Base-by-base conservation (phyloP, 2,888 invertebrate genomes). In the Merodon equestris region DNA sequence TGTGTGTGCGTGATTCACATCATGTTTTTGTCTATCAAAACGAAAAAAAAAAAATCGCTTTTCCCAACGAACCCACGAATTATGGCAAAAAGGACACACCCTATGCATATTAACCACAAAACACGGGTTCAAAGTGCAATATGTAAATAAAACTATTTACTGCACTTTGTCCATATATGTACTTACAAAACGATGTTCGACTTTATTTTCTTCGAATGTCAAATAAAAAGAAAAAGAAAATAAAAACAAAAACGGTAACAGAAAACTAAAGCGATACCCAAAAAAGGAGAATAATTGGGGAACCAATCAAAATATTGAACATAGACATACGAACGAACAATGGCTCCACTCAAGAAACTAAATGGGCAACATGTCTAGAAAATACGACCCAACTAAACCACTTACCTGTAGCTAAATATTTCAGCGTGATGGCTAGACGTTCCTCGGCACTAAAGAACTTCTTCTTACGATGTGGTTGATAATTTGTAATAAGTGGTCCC, bases 381-480 rank as follows among this genome's bases (percentile, higher is more conserved):
- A n/a, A n/a, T n/a, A n/a, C n/a, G n/a, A n/a, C n/a, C n/a, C n/a
- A n/a, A n/a, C n/a, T n/a, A n/a, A n/a, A n/a, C n/a, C 34, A 27
- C 85, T 84, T 84, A 87, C 88, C 88, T 84, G 88, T 88, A 79
- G 88, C 88, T 84, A 88, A 84, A 85, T 88, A 88, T 84, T 87
- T 87, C 66, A 88, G 84, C 83, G 88, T 87, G 82, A 88, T 88
- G 68, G 88, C 87, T 60, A 88, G 84, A 34, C 88, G 85, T 81
- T 87, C 87, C 83, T 88, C 88, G 19, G 87, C 86, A 75, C 87
- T 87, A 70, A 88, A 87, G 18, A 87, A 85, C 76, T 87, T 88
- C 79, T 87, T 86, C 70, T 87, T 88, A 68, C 87, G 85, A 81
- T 87, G 88, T 14, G 87, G 88, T 79, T 88, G 87, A 72, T 87